Base-by-base conservation (phyloP, 2,797 vertebrate species). In the Gouania willdenowi region DNA sequence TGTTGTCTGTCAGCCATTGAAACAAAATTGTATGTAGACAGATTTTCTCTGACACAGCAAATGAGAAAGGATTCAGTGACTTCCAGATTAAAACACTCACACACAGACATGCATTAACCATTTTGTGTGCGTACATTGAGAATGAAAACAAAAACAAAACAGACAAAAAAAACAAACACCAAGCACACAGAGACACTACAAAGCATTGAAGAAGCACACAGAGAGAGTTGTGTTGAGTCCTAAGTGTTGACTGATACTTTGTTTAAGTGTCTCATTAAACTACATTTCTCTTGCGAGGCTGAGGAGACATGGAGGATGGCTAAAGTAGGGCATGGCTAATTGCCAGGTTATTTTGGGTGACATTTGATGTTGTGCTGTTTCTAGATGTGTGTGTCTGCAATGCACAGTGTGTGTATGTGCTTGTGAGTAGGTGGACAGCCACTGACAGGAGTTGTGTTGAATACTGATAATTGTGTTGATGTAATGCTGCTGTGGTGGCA, bases 301-400 rank as follows among this genome's bases (percentile, higher is more conserved):
- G 34, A 39, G 33, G 30, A 57, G 26, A 57, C 50, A 65, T n/a
- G 55, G 26, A 60, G 43, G 48, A 55, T 37, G 63, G 58, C 28
- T 68, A 63, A 80, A 81, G 62, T 70, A 51, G 77, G 68, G 47
- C 82, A 77, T 49, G 58, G 62, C 67, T 61, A 60, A 57, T 51
- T 67, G 61, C 71, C 56, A 67, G 65, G 77, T 79, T 87, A 84
- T 87, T 85, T 80, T 56, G 66, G 65, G 71, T 67, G 47, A 29
- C 50, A 34, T 66, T 45, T 66, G 40, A 67, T 61, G 65, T 44
- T 49, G 14, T 22, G 32, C 32, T 62, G 63, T 45, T 58, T 35
- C 44, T 3, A 21, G 22, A 20, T 45, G 15, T 37, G 16, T 24
- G 16, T 17, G 19, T 19, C 20, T 20, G 19, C 20, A 6, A 6